These are phyloP conservation scores for Perizoma affinitatum DNA, from an alignment of 2,888 invertebrate species.

Conservation along the genomic window DNA sequence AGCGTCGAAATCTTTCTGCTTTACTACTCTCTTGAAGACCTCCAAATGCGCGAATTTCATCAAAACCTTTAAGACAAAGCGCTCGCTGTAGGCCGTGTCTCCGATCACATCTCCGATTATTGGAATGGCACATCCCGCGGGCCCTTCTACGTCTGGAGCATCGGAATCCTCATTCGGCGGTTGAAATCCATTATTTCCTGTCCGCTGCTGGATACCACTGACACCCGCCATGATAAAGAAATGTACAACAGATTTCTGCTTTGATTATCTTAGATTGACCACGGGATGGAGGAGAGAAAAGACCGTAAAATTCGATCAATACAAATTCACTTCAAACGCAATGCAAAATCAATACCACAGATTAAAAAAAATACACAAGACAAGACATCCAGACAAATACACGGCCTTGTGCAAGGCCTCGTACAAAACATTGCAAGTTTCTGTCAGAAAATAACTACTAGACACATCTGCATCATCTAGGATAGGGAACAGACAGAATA, in stretches of 20 bases:
- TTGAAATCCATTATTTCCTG: not conserved
- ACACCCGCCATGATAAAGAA: no score
- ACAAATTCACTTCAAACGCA: no score
- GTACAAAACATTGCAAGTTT: no score
- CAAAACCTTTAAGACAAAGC: constrained; percentile 88
- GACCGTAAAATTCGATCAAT: no score
- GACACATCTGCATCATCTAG: no score
- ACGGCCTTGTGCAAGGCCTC: no score
- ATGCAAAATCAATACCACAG: no score
- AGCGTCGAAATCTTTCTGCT: constrained; percentile 86
- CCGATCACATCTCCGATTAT: constrained; percentile 92
- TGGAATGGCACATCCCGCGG: constrained; percentile 25
- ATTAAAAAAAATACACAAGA: no score
- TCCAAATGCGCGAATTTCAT: constrained; percentile 84
- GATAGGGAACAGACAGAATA: no score
- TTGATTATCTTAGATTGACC: not conserved
- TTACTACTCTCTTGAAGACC: constrained; percentile 78
- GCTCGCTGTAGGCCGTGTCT: constrained; percentile 90
- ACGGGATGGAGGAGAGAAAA: no score
- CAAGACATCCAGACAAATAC: no score
- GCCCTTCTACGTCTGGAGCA: constrained; percentile 10
- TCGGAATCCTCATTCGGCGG: constrained; percentile 11
- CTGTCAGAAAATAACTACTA: no score
- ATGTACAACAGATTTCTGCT: not conserved
- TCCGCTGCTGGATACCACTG: not conserved